Percentiles rank a stretch among this genome's conserved stretches.
Conservation (phyloP, 37 sponge, comb jelly and placozoan genomes). For the Corticium candelabrum region DNA sequence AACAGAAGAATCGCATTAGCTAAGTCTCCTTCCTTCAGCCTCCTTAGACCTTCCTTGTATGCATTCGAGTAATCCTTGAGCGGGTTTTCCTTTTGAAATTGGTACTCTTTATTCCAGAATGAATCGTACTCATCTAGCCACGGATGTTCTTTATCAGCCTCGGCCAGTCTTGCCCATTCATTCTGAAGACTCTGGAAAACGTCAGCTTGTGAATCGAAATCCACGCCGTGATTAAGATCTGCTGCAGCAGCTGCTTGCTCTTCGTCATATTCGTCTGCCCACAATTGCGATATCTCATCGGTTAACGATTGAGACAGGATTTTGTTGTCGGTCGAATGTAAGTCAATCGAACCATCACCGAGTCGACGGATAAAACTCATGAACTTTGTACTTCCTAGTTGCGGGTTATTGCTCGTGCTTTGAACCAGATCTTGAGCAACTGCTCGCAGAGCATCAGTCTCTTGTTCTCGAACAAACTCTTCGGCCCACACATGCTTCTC, state of each 20-base stretch:
- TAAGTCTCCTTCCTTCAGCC: constrained; percentile 61
- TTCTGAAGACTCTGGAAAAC: too few species aligned
- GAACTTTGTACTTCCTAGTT: background rate
- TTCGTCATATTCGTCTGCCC: background rate
- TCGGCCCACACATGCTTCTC: background rate
- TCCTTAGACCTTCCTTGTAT: constrained; percentile 55
- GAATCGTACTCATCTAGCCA: background rate
- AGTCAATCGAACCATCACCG: background rate
- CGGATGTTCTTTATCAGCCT: background rate
- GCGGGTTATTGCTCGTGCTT: background rate
- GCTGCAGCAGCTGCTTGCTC: background rate
- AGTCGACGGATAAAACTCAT: background rate
- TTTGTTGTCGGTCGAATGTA: background rate
- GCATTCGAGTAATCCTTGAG: constrained; percentile 23
- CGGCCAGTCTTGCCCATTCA: background rate
- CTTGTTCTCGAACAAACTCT: background rate
- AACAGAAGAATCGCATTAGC: constrained; percentile 66
- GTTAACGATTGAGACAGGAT: too few species aligned
- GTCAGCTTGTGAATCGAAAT: too few species aligned
- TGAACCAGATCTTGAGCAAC: background rate
- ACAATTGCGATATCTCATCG: background rate
- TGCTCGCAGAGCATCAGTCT: background rate
- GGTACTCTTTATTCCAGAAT: background rate
- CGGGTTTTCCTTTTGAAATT: constrained; percentile 42
- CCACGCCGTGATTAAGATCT: background rate